Percentiles rank a stretch among this genome's conserved stretches.
Evolutionary conservation across 1,140 invertebrate species (phyloP).

Genomic region (Lordiphosa stackelbergi): DNA sequence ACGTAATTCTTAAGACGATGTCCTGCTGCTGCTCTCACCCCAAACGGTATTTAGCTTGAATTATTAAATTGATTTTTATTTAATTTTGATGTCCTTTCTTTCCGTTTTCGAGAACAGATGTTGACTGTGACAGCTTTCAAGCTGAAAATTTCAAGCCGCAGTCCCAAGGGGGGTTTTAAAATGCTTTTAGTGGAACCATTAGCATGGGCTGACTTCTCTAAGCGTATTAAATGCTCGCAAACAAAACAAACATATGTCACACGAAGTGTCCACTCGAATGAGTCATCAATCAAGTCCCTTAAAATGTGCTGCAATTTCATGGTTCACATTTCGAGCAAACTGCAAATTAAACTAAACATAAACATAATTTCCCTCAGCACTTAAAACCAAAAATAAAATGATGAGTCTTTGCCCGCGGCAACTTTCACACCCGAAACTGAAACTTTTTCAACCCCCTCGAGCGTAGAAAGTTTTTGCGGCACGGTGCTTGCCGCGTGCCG

Average conservation of each 20-base stretch:
- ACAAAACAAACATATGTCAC: conserved; percentile 11
- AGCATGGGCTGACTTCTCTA: conserved; percentile 19
- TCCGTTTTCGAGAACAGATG: too few relatives aligned
- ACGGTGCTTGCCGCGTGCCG: conserved; percentile 45
- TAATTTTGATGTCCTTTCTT: conserved; percentile 45
- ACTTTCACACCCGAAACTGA: conserved; percentile 49
- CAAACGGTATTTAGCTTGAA: conserved; percentile 67
- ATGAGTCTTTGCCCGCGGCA: conserved; percentile 61
- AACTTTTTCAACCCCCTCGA: conserved; percentile 43
- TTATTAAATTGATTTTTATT: conserved; percentile 74
- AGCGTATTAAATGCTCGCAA: conserved; percentile 24
- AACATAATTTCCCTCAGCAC: conserved; percentile 68
- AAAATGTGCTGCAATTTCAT: not conserved
- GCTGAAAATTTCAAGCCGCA: conserved; percentile 58
- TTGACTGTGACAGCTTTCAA: conserved; percentile 32
- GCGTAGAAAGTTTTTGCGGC: conserved; percentile 17
- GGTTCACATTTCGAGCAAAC: conserved; percentile 31
- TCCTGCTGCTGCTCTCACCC: conserved; percentile 25
- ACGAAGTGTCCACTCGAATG: conserved; percentile 3
- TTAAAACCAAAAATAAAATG: conserved; percentile 61
- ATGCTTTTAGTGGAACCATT: conserved; percentile 37
- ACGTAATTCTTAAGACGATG: too few relatives aligned
- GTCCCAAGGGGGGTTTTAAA: conserved; percentile 12
- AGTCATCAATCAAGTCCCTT: conserved; percentile 7
- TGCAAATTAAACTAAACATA: conserved; percentile 70